Percentiles rank a stretch among this genome's conserved stretches.
These are phyloP conservation scores for Chroicocephalus ridibundus DNA, from an alignment of 2,113 vertebrate species.

Conservation along the genomic window DNA sequence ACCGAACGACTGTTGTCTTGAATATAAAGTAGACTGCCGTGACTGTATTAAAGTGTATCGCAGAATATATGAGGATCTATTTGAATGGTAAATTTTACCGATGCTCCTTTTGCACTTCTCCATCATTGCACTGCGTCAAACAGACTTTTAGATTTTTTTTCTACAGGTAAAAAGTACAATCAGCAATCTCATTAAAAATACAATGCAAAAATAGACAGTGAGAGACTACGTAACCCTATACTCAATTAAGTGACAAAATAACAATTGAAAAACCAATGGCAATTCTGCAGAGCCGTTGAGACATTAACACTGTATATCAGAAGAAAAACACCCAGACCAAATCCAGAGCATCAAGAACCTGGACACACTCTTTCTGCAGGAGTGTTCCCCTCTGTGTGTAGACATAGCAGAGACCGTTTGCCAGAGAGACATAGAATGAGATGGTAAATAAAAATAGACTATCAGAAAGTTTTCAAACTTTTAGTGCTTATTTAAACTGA, in stretches of 20 bases:
- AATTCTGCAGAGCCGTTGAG: neutral
- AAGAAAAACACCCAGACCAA: neutral
- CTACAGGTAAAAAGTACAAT: neutral
- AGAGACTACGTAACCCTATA: neutral
- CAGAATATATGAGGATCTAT: neutral
- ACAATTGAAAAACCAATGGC: neutral
- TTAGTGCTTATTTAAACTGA: neutral
- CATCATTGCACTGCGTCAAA: neutral
- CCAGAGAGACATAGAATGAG: neutral
- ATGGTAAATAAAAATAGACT: neutral
- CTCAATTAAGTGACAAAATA: neutral
- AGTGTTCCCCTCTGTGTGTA: neutral
- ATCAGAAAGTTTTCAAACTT: neutral
- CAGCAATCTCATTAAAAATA: neutral
- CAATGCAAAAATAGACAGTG: neutral
- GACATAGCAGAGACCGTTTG: neutral
- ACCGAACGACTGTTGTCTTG: neutral
- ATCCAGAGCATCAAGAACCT: neutral
- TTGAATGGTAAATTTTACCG: neutral
- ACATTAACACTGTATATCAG: neutral
- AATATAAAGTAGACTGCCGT: neutral
- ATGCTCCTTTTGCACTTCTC: neutral
- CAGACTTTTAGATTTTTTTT: neutral
- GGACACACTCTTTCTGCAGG: neutral
- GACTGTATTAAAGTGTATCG: neutral